phyloP scores from a whole-genome alignment of 2,113 vertebrate species.

The Proteles cristata region DNA sequence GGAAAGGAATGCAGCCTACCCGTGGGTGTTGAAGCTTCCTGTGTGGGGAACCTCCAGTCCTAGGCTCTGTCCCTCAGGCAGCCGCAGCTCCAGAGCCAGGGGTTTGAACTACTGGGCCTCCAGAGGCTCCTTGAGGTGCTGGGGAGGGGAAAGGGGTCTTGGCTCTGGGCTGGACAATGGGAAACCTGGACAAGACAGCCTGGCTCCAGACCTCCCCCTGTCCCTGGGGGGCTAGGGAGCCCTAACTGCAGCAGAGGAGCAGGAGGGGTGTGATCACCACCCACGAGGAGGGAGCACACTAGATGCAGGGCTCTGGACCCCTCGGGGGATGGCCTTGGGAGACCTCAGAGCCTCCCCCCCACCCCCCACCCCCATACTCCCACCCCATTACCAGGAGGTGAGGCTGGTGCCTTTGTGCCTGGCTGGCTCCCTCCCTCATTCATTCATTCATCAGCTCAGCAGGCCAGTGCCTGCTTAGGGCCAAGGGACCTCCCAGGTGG shows the following conservation, averaged over 20 bases:
- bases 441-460: not conserved
- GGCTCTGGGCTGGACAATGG: not conserved
- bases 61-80: accelerated
- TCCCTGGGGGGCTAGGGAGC: not conserved
- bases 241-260: not conserved
- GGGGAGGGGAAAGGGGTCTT: not conserved
- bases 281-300: not conserved
- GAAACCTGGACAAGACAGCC: not conserved
- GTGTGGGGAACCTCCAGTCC: not conserved
- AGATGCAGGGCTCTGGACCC: not conserved
- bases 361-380: no score
- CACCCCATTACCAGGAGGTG: not conserved
- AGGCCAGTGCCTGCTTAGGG: not conserved
- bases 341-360: not conserved
- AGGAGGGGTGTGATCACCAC: not conserved
- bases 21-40: not conserved
- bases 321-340: not conserved
- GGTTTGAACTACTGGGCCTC: no score
- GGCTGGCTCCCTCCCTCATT: not conserved
- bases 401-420: not conserved
- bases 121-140: accelerated
- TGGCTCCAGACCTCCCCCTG: not conserved
- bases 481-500: not conserved
- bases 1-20: not conserved
- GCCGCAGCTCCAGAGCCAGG: not conserved